Conservation (phyloP, 2,797 vertebrate species). For the Ceyx erithaca region DNA sequence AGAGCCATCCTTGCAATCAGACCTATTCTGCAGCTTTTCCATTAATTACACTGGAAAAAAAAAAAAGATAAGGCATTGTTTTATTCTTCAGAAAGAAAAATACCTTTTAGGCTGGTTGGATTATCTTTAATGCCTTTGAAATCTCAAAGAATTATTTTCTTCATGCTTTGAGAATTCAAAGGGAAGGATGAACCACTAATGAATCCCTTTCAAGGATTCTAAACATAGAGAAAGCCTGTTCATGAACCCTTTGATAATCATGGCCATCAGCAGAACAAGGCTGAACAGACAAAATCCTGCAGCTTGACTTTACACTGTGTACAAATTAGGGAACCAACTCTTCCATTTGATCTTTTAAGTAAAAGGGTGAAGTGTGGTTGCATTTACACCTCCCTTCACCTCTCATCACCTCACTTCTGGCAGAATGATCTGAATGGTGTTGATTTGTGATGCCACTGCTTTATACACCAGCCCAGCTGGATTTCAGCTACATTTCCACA, state of each 20-base stretch:
- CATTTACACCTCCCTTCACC: neutral
- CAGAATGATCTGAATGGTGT: neutral
- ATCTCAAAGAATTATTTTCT: neutral
- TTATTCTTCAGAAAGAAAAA: neutral
- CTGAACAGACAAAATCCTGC: neutral
- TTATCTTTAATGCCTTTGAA: conserved; percentile 14
- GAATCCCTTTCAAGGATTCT: neutral
- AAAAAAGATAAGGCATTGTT: neutral
- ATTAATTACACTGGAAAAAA: neutral
- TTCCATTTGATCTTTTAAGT: neutral
- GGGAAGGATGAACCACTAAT: neutral
- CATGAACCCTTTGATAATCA: neutral
- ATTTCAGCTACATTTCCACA: neutral
- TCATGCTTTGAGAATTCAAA: neutral
- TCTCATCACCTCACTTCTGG: neutral
- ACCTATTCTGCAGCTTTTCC: neutral
- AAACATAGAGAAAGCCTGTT: neutral
- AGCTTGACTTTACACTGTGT: neutral
- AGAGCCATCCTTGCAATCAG: neutral
- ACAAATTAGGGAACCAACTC: neutral
- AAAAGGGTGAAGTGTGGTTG: neutral
- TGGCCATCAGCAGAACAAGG: neutral
- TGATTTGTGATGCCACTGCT: neutral
- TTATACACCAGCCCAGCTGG: neutral
- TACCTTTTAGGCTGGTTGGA: neutral